These are phyloP conservation scores for Daktulosphaira vitifoliae DNA, from an alignment of 1,140 invertebrate species.

Conservation along the genomic window DNA sequence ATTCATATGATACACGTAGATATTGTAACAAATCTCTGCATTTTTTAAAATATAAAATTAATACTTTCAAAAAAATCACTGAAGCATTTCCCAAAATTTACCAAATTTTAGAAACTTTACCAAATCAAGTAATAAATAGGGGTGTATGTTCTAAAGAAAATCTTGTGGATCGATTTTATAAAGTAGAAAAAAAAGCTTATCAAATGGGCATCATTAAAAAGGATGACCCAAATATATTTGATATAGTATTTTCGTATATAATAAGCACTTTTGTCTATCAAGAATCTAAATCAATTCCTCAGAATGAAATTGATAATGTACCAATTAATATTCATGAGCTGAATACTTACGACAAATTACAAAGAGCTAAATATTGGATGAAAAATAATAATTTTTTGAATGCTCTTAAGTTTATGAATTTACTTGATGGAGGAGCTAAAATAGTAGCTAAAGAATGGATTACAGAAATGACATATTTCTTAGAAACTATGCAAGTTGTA, in stretches of 20 bases:
- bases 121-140: no score
- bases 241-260: slow-evolving; percentile 76
- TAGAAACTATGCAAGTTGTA: slow-evolving; percentile 84
- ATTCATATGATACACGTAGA: no score
- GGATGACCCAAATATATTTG: no score
- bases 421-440: slow-evolving; percentile 73
- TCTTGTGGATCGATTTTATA: no score
- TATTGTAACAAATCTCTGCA: no score
- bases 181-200: no score
- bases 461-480: slow-evolving; percentile 67
- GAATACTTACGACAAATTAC: slow-evolving; percentile 78
- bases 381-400: slow-evolving; percentile 74
- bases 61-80: no score
- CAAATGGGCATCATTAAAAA: no score
- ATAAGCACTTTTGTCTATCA: slow-evolving; percentile 63
- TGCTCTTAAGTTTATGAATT: slow-evolving; percentile 80
- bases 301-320: slow-evolving; percentile 60
- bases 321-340: slow-evolving; percentile 58
- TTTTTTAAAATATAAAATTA: no score
- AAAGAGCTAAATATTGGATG: slow-evolving; percentile 77
- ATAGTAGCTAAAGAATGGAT: slow-evolving; percentile 79
- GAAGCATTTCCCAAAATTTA: no score
- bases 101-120: no score
- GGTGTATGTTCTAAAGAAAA: no score
- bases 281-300: slow-evolving; percentile 56